A percentile compares a stretch with the other conserved stretches of the same genome.
Evolutionary conservation across 2,888 invertebrate species (phyloP).

Genomic region (Synanthedon andrenaeformis): DNA sequence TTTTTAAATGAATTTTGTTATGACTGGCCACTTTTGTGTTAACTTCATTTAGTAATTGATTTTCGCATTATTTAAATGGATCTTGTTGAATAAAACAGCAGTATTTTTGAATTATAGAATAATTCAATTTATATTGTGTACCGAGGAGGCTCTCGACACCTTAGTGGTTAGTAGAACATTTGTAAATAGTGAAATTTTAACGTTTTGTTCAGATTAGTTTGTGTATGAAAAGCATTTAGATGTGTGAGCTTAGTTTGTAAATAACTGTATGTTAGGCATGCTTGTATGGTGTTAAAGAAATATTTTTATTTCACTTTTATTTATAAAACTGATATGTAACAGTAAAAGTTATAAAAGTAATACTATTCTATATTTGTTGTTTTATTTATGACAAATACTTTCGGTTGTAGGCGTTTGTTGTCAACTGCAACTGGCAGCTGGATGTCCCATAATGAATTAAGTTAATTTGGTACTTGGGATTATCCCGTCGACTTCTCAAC

Average conservation of each 20-base stretch:
- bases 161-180: not conserved
- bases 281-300: conserved; percentile 21
- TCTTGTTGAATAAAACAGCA: no score
- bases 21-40: no score
- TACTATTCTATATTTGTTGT: conserved; percentile 10
- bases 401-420: not conserved
- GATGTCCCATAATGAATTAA: no score
- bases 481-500: no score
- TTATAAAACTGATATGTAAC: conserved; percentile 14
- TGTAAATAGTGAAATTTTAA: not conserved
- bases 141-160: not conserved
- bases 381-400: not conserved
- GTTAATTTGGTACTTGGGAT: no score
- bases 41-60: no score
- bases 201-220: conserved; percentile 11
- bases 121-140: not conserved
- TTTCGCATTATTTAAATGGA: no score
- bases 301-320: conserved; percentile 10
- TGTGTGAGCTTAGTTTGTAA: conserved; percentile 54
- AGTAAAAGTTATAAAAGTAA: conserved; percentile 23
- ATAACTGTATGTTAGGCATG: conserved; percentile 48
- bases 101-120: no score
- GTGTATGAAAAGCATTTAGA: conserved; percentile 40
- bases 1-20: no score
- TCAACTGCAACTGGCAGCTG: no score